Evolutionary conservation across 2,797 vertebrate genomes (phyloP).

Genomic region (Phrynocephalus forsythii): DNA sequence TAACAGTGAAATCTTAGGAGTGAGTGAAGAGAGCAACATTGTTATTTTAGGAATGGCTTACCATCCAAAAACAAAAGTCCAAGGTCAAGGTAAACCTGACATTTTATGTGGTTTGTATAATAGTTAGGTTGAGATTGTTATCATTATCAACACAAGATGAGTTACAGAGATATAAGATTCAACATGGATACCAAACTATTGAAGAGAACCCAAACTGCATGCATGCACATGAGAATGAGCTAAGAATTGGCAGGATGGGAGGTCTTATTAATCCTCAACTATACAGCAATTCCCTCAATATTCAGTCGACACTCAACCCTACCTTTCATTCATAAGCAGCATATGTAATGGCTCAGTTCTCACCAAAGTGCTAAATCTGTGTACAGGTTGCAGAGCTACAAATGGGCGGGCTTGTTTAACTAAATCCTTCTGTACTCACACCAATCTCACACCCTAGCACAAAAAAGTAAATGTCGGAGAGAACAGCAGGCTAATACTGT

Average conservation of each 20-base stretch:
- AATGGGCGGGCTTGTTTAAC: background rate
- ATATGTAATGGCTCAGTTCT: background rate
- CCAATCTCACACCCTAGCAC: background rate
- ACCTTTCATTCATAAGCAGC: background rate
- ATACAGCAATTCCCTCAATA: background rate
- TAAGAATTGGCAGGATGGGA: background rate
- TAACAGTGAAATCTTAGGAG: conserved; percentile 28
- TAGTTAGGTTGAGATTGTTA: background rate
- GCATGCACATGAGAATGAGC: background rate
- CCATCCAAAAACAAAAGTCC: conserved; percentile 9
- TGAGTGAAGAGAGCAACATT: conserved; percentile 23
- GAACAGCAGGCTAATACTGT: background rate
- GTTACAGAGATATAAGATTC: background rate
- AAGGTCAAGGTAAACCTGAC: background rate
- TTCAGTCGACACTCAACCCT: background rate
- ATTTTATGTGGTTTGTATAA: rapidly evolving
- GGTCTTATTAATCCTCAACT: background rate
- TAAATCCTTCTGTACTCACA: background rate
- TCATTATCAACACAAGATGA: background rate
- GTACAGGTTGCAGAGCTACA: background rate
- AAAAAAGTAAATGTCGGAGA: background rate
- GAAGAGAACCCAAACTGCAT: background rate
- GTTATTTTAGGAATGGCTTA: background rate
- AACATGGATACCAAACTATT: background rate
- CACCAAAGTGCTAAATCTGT: background rate